These are phyloP conservation scores for Sitodiplosis mosellana DNA, from an alignment of 1,140 invertebrate genomes.

Conservation along the genomic window DNA sequence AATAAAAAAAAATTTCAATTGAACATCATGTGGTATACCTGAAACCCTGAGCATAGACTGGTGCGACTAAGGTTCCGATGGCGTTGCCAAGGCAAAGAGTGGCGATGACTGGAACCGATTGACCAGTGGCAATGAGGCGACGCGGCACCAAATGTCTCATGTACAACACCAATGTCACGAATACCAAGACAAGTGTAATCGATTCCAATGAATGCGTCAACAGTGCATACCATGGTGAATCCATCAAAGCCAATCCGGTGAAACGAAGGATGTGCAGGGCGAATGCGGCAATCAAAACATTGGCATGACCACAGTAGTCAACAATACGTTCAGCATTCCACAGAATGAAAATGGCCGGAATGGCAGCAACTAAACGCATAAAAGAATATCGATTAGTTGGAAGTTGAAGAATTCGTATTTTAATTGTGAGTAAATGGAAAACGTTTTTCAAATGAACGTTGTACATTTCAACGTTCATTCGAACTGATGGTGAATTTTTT, in stretches of 20 bases:
- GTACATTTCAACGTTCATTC: too few relatives aligned
- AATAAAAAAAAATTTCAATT: neutral
- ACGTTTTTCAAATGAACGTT: too few relatives aligned
- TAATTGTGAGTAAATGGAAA: too few relatives aligned
- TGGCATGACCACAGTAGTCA: constrained; percentile 67
- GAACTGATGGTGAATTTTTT: too few relatives aligned
- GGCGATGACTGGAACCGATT: constrained; percentile 60
- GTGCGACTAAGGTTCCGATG: neutral
- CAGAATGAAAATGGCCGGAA: constrained; percentile 50
- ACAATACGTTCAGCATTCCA: constrained; percentile 64
- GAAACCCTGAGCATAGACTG: neutral
- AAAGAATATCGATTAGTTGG: too few relatives aligned
- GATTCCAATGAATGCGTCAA: constrained; percentile 58
- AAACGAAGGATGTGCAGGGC: constrained; percentile 60
- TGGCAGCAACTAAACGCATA: constrained; percentile 26
- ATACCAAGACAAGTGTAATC: constrained; percentile 63
- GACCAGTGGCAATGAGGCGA: constrained; percentile 61
- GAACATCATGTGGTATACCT: neutral
- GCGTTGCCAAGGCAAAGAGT: constrained; percentile 54
- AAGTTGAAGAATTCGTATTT: too few relatives aligned
- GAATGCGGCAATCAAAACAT: constrained; percentile 61
- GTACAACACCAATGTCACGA: constrained; percentile 66
- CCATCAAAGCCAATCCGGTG: constrained; percentile 44
- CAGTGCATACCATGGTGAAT: constrained; percentile 39
- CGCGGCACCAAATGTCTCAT: constrained; percentile 60